Conservation (phyloP, 2,113 vertebrate genomes). For the Melanocharis versteri region DNA sequence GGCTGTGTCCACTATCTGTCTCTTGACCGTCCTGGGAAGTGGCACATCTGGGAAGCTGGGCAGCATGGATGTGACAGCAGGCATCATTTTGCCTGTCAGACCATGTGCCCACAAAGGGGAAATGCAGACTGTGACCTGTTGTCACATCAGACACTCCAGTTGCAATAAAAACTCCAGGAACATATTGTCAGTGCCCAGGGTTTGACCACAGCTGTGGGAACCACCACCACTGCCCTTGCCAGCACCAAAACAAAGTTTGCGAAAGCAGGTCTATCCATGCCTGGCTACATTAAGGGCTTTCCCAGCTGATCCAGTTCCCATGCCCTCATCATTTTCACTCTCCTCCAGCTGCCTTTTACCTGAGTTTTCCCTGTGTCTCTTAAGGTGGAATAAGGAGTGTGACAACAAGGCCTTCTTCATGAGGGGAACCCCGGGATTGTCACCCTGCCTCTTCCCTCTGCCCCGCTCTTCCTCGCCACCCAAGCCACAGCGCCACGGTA, state of each 20-base stretch:
- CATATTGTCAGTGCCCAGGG: not conserved
- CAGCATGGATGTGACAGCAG: rapidly evolving
- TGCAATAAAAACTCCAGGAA: not conserved
- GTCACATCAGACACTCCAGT: not conserved
- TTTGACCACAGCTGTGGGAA: not conserved
- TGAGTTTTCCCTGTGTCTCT: not conserved
- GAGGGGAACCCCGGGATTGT: not conserved
- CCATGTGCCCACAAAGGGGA: not conserved
- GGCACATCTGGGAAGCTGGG: not conserved
- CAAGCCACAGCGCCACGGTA: not conserved
- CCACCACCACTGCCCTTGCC: not conserved
- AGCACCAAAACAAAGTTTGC: not conserved
- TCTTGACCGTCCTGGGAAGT: not conserved
- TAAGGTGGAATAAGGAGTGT: not conserved
- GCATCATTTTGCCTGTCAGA: not conserved
- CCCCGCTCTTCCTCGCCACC: not conserved
- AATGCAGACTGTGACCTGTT: not conserved
- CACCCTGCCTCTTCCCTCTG: not conserved
- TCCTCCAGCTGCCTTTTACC: not conserved
- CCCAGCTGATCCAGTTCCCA: not conserved
- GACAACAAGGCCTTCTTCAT: not conserved
- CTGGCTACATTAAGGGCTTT: not conserved
- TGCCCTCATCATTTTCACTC: not conserved
- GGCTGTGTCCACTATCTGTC: not conserved
- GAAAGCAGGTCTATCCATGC: not conserved